These are phyloP conservation scores for Origma solitaria DNA, from an alignment of 2,113 vertebrate species.

Conservation along the genomic window DNA sequence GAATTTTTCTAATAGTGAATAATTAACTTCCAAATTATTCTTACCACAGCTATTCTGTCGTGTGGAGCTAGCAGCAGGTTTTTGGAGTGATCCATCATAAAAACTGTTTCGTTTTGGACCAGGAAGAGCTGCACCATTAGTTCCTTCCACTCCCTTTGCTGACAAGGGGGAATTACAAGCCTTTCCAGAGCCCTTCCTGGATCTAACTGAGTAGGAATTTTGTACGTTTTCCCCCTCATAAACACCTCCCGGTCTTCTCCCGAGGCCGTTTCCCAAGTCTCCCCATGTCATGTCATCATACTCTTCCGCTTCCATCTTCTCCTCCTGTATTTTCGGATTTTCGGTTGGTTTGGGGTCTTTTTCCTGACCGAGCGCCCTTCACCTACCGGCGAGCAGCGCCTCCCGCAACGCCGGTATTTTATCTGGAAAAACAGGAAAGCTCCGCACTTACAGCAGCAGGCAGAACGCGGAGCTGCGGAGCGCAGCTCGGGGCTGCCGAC, in stretches of 20 bases:
- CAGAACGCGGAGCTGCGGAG: accelerated
- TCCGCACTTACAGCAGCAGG: background rate
- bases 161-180: background rate
- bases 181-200: conserved; percentile 38
- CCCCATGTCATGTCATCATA: conserved; percentile 87
- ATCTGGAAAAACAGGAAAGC: background rate
- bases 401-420: background rate
- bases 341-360: background rate
- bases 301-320: conserved; percentile 59
- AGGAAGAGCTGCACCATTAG: background rate
- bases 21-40: background rate
- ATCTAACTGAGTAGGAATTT: background rate
- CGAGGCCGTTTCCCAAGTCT: conserved; percentile 83
- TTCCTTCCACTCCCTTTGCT: conserved; percentile 18
- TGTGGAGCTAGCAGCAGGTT: background rate
- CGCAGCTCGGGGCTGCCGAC: accelerated
- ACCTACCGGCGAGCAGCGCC: background rate
- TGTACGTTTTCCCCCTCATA: background rate
- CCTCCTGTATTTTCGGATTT: background rate
- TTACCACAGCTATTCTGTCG: conserved; percentile 68
- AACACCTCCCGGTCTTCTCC: conserved; percentile 60
- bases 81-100: background rate
- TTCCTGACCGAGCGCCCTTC: background rate
- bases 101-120: conserved; percentile 32
- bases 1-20: background rate